phyloP scores from a whole-genome alignment of 2,888 invertebrate species.

The Cabera pusaria region DNA sequence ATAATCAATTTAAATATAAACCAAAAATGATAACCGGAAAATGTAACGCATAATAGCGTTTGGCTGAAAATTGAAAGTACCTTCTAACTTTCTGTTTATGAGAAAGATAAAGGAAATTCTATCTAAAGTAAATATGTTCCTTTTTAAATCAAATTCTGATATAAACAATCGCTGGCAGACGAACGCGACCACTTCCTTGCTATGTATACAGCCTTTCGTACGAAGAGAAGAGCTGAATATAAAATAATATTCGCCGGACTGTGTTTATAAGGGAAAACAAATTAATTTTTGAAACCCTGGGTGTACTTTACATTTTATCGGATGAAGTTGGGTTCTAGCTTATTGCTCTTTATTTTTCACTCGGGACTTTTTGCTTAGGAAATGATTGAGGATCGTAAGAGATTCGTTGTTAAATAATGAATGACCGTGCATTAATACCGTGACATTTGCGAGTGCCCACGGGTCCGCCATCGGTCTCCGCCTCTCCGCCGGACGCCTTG shows the following conservation, averaged over 20 bases:
- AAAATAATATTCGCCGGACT: conserved; percentile 37
- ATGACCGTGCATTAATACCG: conserved; percentile 49
- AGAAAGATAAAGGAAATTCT: too few relatives aligned
- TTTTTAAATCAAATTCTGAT: too few relatives aligned
- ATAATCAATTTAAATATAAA: too few relatives aligned
- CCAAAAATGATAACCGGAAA: too few relatives aligned
- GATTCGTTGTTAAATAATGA: conserved; percentile 49
- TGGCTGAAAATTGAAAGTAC: too few relatives aligned
- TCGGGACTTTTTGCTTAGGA: conserved; percentile 18
- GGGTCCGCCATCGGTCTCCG: conserved; percentile 31
- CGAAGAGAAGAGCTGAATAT: conserved; percentile 30
- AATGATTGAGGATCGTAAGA: neutral
- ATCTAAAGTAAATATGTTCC: too few relatives aligned
- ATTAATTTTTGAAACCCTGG: conserved; percentile 39
- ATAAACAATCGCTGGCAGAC: conserved; percentile 21
- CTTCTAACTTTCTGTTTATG: too few relatives aligned
- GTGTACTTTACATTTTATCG: conserved; percentile 37
- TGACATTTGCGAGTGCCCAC: conserved; percentile 43
- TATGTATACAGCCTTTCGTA: conserved; percentile 24
- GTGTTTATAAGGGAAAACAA: conserved; percentile 38
- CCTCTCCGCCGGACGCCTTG: conserved; percentile 49
- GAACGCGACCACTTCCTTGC: conserved; percentile 19
- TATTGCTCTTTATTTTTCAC: conserved; percentile 37
- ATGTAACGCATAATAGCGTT: too few relatives aligned
- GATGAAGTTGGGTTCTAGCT: conserved; percentile 30